These are phyloP conservation scores for Archocentrus centrarchus DNA, from an alignment of 2,113 vertebrate species.

Conservation along the genomic window DNA sequence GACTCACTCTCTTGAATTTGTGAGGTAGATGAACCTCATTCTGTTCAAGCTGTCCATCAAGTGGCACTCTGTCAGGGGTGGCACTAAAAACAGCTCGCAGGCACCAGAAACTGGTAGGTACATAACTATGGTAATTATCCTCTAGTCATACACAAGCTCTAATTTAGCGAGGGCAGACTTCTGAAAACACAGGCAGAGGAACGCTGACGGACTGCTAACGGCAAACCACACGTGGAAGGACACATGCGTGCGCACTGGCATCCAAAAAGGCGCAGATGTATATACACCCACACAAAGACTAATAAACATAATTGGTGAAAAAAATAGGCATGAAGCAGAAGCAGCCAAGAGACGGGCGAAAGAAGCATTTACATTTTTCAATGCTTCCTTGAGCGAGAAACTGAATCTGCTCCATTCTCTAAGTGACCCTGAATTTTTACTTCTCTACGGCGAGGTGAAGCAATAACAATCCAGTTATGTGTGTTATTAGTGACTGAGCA, in stretches of 20 bases:
- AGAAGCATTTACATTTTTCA: neutral
- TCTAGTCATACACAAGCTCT: constrained; percentile 31
- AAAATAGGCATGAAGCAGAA: constrained; percentile 30
- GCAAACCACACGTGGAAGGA: neutral
- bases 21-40: constrained; percentile 56
- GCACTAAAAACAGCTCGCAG: constrained; percentile 60
- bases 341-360: neutral
- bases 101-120: constrained; percentile 59
- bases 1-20: constrained; percentile 59
- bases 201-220: neutral
- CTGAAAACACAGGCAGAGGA: constrained; percentile 6
- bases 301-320: constrained; percentile 21
- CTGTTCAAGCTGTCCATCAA: constrained; percentile 57
- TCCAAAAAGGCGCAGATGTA: constrained; percentile 24
- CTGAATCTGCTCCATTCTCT: constrained; percentile 9
- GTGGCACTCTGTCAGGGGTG: constrained; percentile 31
- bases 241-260: constrained; percentile 16
- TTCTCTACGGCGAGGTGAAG: neutral
- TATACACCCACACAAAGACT: constrained; percentile 37
- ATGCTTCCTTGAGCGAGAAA: neutral
- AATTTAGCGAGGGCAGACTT: constrained; percentile 30
- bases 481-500: neutral
- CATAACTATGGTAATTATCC: constrained; percentile 67
- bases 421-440: neutral
- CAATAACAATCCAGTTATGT: neutral